Evolutionary conservation across 2,888 invertebrate species (phyloP), one percentile per base, ranked within the genome.

Genomic region (Hydrotaea cyrtoneurina): DNA sequence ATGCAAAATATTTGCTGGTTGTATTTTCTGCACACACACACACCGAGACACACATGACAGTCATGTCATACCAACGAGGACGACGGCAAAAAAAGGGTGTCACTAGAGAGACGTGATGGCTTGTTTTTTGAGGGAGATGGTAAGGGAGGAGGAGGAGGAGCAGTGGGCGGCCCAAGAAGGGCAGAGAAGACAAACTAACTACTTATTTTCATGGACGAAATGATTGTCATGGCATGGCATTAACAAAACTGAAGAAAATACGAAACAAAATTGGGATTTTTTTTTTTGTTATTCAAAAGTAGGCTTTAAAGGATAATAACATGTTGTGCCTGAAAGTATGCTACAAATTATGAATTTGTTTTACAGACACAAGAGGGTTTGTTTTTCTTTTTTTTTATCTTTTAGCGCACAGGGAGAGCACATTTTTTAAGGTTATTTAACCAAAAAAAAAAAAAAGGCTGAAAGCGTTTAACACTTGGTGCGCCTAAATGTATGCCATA

Each of bases 1-100:
- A 69, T 69, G 69, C 46, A 69, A 69, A 69, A 69, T 69, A 46
- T 69, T 69, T 69, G 69, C 69, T 69, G 69, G 69, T 46, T 66
- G 36, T 66, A 66, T n/a, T 43, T 66, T 39, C 3, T n/a, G 17
- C 64, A 69, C 21, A 46, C 69, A 43, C 64, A 69, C 21, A 46
- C 69, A 43, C 23, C 11, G 15, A 23, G 5, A 46, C n/a, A 36
- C 36, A 64, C 13, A 17, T 59, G 59, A 59, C 59, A 59, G 23
- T 15, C 59, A 26, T 26, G 59, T 59, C 59, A 59, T 59, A 59
- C 26, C 59, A 5, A 31, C 31, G 13, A 59, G 1, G 21, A 31
- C 31, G 13, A 59, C 11, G 21, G 11, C 31, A 62, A 31, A 69
- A 31, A 69, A 46, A 69, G 46, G 46, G 46, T 69, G 69, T 43